Conservation (phyloP, 2,888 invertebrate species). For the Melolontha melolontha region DNA sequence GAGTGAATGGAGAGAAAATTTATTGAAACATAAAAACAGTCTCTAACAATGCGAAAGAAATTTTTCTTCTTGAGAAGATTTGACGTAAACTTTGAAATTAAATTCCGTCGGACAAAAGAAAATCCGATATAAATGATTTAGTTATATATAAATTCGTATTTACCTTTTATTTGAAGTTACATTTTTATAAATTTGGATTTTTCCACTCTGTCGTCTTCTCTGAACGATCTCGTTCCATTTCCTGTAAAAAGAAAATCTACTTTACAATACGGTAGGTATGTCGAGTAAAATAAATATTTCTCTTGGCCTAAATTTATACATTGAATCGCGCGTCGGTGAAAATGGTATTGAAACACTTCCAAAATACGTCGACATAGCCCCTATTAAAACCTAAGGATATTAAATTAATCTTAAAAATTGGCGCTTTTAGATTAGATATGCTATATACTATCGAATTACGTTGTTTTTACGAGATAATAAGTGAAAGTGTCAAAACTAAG, state of each 20-base stretch:
- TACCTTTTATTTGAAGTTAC: conserved; percentile 31
- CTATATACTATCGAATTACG: too few species aligned
- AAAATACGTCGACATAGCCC: too few species aligned
- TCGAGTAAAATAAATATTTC: conserved; percentile 12
- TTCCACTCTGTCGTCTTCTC: conserved; percentile 13
- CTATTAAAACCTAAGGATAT: too few species aligned
- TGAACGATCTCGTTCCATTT: conserved; percentile 26
- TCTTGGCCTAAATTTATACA: not conserved
- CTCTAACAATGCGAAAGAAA: conserved; percentile 13
- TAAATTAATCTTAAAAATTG: too few species aligned
- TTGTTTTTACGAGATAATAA: too few species aligned
- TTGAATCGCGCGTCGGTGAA: not conserved
- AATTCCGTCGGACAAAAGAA: conserved; percentile 19
- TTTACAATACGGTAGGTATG: conserved; percentile 6
- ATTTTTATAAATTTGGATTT: conserved; percentile 14
- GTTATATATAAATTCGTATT: conserved; percentile 8
- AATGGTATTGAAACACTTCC: not conserved
- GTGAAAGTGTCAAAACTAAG: too few species aligned
- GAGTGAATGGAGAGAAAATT: not conserved
- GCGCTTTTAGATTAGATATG: too few species aligned
- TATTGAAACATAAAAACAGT: conserved; percentile 3
- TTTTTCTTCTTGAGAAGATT: not conserved
- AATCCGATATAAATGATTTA: not conserved
- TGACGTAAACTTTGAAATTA: conserved; percentile 11
- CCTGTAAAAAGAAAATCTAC: conserved; percentile 32